Conservation (phyloP, 1,140 invertebrate species). For the Anthonomus grandis region DNA sequence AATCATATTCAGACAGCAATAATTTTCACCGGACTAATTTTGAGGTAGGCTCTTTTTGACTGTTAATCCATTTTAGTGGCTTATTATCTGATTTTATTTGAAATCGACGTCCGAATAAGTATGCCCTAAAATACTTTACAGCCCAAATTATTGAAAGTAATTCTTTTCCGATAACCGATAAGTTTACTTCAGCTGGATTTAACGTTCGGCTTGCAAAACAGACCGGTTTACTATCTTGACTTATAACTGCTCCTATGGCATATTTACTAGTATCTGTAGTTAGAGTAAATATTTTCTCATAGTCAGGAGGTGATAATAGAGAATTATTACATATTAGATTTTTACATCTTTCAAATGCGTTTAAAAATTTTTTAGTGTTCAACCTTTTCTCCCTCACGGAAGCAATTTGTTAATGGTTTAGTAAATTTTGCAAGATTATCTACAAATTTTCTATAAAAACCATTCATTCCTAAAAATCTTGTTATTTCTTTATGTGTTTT, state of each 20-base stretch:
- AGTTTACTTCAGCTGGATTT: neutral
- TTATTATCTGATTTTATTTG: constrained; percentile 28
- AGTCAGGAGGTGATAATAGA: constrained; percentile 28
- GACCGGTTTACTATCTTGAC: constrained; percentile 11
- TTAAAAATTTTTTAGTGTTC: neutral
- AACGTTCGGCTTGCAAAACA: constrained; percentile 7
- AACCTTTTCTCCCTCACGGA: neutral
- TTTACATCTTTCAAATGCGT: constrained; percentile 11
- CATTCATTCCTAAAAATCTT: constrained; percentile 30
- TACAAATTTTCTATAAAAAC: constrained; percentile 33
- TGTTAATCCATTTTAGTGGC: too few relatives aligned
- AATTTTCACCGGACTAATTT: constrained; percentile 18
- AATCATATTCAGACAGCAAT: constrained; percentile 19
- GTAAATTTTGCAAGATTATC: constrained; percentile 28
- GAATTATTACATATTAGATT: constrained; percentile 10
- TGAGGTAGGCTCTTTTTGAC: constrained; percentile 16
- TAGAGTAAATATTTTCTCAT: constrained; percentile 32
- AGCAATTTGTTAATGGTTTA: neutral
- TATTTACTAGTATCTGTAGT: constrained; percentile 26
- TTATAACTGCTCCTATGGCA: constrained; percentile 9
- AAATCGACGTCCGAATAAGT: constrained; percentile 44
- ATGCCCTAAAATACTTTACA: constrained; percentile 25
- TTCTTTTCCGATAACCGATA: too few relatives aligned
- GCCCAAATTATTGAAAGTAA: too few relatives aligned
- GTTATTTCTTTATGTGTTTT: constrained; percentile 33